Base-by-base conservation (phyloP, 2,797 vertebrate genomes). In the Numenius phaeopus region DNA sequence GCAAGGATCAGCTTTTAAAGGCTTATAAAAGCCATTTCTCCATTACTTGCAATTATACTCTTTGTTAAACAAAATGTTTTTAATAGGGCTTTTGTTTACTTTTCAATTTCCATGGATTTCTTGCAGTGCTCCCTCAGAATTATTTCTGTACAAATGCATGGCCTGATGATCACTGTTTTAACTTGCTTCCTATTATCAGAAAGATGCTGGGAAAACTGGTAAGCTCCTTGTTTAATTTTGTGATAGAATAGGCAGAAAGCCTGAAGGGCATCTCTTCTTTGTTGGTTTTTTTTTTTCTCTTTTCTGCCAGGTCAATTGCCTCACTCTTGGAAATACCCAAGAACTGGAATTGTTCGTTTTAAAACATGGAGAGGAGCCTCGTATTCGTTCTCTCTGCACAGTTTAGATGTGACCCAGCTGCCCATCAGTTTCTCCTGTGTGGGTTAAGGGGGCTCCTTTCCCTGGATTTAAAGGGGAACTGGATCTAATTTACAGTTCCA, bases 261-360 rank as follows among this genome's bases (percentile, higher is more conserved):
- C 46, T 83, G 37, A 94, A 79, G 12, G 54, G 27, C 26, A 58
- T 72, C 19, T 95, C 40, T 46, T 62, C 29, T 80, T 90, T 30
- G 34, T 81, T 94, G 29, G 78, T 94, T 55, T 4, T 39, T 92
- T 90, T 59, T 17, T 14, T 67, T 81, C 47, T 78, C 34, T 91
- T 85, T 85, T 58, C 27, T 81, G 42, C n/a, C 44, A 72, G 58
- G 54, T 69, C 54, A 79, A 1, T 86, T 0, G 2, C 57, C 66
- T 82, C 62, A 58, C 37, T 93, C 49, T 76, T 87, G 46, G 42
- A 91, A 89, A 89, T 64, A 83, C 30, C n/a, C 10, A 55, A 79
- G 50, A 96, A 97, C 94, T 97, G 91, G 91, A 96, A 96, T 50
- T 81, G 14, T 83, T 85, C 2, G 22, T 78, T 94, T 87, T 67